These are phyloP conservation scores for Chaetoderma sp. DNA, from an alignment of 2,888 invertebrate genomes.

Conservation along the genomic window DNA sequence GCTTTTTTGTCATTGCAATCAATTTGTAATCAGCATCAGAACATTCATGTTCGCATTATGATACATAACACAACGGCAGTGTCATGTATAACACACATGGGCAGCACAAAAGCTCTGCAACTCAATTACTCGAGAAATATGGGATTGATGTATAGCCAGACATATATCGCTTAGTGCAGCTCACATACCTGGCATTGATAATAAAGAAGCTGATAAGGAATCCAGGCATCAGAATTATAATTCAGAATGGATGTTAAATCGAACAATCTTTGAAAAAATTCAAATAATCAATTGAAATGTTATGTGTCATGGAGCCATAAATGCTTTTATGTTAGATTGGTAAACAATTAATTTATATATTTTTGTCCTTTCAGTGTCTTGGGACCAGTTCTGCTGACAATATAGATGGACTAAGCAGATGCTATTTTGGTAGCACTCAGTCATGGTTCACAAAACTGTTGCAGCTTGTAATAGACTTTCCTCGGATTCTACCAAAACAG, in stretches of 20 bases:
- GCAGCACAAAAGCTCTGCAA: not conserved
- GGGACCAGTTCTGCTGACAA: not conserved
- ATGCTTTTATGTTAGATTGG: slow-evolving; percentile 9
- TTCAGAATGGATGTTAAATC: slow-evolving; percentile 12
- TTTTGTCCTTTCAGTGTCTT: slow-evolving; percentile 1
- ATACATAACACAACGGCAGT: slow-evolving; percentile 4
- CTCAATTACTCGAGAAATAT: slow-evolving; percentile 1
- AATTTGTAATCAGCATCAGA: not conserved
- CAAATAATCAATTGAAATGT: too few relatives aligned
- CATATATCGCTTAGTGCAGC: not conserved
- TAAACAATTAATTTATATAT: not conserved
- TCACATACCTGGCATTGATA: slow-evolving; percentile 7
- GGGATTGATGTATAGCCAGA: slow-evolving; percentile 8
- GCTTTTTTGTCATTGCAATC: not conserved
- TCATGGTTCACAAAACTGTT: slow-evolving; percentile 12
- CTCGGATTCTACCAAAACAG: too few relatives aligned
- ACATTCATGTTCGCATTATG: slow-evolving; percentile 1
- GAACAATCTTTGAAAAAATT: too few relatives aligned
- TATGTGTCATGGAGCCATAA: too few relatives aligned
- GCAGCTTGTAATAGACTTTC: too few relatives aligned
- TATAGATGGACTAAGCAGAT: not conserved
- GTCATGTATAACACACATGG: slow-evolving; percentile 9
- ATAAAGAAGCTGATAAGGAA: slow-evolving; percentile 7
- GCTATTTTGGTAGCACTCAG: slow-evolving; percentile 14
- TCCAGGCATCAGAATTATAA: not conserved